These are phyloP conservation scores for Hypocryptadius cinnamomeus DNA, from an alignment of 2,113 vertebrate species.

Conservation along the genomic window DNA sequence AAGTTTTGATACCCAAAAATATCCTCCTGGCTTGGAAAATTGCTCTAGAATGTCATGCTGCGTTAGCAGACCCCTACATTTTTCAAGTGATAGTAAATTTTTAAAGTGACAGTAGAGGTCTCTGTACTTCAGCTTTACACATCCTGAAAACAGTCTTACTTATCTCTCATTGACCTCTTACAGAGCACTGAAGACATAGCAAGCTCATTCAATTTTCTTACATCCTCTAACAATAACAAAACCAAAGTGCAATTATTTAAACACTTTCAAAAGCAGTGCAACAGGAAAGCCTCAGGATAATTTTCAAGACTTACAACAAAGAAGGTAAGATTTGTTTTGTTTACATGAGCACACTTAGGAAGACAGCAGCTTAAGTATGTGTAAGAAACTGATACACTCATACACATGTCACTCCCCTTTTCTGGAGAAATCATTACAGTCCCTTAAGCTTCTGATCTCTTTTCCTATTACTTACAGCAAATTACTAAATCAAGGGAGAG, in stretches of 20 bases:
- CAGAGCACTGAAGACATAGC: background rate
- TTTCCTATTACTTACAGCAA: background rate
- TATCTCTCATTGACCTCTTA: background rate
- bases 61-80: background rate
- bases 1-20: background rate
- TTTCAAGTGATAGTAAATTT: background rate
- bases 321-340: background rate
- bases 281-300: background rate
- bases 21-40: background rate
- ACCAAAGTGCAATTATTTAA: background rate
- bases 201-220: background rate
- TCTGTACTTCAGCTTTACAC: background rate
- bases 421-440: background rate
- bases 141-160: background rate
- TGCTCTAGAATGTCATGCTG: fast-evolving
- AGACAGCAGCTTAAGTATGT: background rate
- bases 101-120: background rate
- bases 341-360: background rate
- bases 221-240: background rate
- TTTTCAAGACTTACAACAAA: background rate
- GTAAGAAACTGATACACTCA: background rate
- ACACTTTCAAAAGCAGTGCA: background rate
- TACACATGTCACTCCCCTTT: background rate
- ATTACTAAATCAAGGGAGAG: background rate
- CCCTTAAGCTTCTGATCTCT: background rate